Evolutionary conservation across 2,888 invertebrate genomes (phyloP).

Genomic region (Lasioglossum oenotherae): DNA sequence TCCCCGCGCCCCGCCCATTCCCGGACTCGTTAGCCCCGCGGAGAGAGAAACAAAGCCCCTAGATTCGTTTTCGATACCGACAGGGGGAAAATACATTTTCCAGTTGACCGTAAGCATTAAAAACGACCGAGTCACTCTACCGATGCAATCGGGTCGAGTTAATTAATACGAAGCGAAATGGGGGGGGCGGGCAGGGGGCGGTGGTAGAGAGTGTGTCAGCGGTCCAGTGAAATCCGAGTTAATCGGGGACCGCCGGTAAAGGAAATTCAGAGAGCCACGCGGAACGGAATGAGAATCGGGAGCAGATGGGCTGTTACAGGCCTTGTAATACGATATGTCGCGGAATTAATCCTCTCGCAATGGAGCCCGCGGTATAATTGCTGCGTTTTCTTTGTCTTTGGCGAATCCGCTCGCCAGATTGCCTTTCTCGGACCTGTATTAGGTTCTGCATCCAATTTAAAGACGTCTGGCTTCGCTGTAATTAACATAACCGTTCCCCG

Average conservation of each 20-base stretch:
- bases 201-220: neutral
- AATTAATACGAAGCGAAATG: constrained; percentile 2
- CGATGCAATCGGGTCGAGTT: constrained; percentile 11
- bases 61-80: constrained; percentile 19
- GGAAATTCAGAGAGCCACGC: constrained; percentile 31
- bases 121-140: neutral
- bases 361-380: neutral
- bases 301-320: constrained; percentile 23
- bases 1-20: neutral
- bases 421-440: neutral
- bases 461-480: neutral
- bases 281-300: neutral
- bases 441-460: neutral
- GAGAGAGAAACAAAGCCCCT: constrained; percentile 10
- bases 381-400: constrained; percentile 27
- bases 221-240: constrained; percentile 17
- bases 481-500: neutral
- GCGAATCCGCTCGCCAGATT: constrained; percentile 1
- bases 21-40: constrained; percentile 7
- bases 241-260: constrained; percentile 36
- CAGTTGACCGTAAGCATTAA: constrained; percentile 3
- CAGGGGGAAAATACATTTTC: constrained; percentile 11
- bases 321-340: constrained; percentile 21
- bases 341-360: constrained; percentile 22
- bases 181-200: neutral